phyloP scores from a whole-genome alignment of 2,113 vertebrate species.

The Tragulus kanchil region DNA sequence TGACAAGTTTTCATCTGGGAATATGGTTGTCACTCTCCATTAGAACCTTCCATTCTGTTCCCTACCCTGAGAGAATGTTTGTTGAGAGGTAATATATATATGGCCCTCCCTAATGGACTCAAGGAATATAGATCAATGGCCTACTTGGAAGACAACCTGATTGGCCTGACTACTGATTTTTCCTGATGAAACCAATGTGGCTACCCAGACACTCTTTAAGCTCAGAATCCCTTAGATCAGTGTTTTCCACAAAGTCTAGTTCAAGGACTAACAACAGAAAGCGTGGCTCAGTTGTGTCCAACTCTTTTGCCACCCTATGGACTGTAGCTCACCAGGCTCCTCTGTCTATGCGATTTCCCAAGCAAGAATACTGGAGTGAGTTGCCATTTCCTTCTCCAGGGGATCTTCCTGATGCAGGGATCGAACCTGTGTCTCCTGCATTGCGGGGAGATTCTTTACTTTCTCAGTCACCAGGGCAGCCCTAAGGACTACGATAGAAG shows the following conservation, averaged over 20 bases:
- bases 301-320: too few relatives aligned
- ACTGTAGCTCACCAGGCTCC: too few relatives aligned
- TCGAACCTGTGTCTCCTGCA: too few relatives aligned
- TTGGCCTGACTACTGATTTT: slow-evolving; percentile 43
- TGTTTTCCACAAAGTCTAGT: slow-evolving; percentile 41
- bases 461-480: too few relatives aligned
- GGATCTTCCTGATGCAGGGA: too few relatives aligned
- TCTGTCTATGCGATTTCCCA: too few relatives aligned
- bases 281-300: too few relatives aligned
- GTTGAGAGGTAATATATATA: neutral
- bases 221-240: neutral
- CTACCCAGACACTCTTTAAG: neutral
- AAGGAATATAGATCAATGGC: neutral
- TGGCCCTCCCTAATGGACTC: neutral
- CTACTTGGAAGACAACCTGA: neutral
- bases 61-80: neutral
- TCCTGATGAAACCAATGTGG: neutral
- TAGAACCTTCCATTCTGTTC: neutral
- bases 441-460: too few relatives aligned
- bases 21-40: neutral
- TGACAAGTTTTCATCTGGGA: neutral
- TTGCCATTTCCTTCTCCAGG: too few relatives aligned
- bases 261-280: neutral
- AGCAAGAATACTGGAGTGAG: too few relatives aligned
- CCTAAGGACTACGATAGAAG: neutral